Evolutionary conservation across 1,140 invertebrate genomes (phyloP), one percentile per base, ranked within the genome.

Genomic region (Cataglyphis hispanica): DNA sequence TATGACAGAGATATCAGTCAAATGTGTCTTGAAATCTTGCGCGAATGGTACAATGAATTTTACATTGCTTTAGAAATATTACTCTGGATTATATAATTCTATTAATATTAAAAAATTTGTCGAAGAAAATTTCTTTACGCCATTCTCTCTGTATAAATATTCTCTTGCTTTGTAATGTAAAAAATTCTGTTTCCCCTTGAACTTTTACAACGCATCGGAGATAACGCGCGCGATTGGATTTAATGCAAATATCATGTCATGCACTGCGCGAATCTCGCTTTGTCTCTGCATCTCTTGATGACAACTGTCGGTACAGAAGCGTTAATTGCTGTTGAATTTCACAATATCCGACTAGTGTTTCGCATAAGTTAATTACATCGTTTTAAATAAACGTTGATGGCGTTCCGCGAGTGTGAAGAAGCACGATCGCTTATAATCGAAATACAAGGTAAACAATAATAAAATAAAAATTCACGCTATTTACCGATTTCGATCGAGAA

Each of bases 41-140:
- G 43, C 46, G 25, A 56, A 40, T 31, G 10, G 10, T 0, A 50
- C 16, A 40, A 34, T 37, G 3, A 67, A 80, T 80, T 80, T 31
- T 11, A 80, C 5, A 19, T 43, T 40, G 5, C 50, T 40, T 69
- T 10, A 31, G 37, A 60, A n/a, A 31, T 40, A 56, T 22, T 46
- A 25, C 22, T n/a, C 22, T 37, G 25, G 13, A 81, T 70, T 60
- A 22, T 43, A 11, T 37, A 37, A 11, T 34, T 43, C 11, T 34
- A 70, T 46, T 61, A 74, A 83, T 81, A 81, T 72, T 72, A 83
- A 83, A 50, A 50, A 61, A 72, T 31, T 60, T 31, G 7, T 31
- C 19, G 37, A 22, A 60, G 72, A 61, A 72, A 16, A 61, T 40
- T 22, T 46, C 37, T 53, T 67, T 37, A 16, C 11, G 22, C 13